Conservation (phyloP, 2,888 invertebrate genomes). For the Agrochola lychnidis region DNA sequence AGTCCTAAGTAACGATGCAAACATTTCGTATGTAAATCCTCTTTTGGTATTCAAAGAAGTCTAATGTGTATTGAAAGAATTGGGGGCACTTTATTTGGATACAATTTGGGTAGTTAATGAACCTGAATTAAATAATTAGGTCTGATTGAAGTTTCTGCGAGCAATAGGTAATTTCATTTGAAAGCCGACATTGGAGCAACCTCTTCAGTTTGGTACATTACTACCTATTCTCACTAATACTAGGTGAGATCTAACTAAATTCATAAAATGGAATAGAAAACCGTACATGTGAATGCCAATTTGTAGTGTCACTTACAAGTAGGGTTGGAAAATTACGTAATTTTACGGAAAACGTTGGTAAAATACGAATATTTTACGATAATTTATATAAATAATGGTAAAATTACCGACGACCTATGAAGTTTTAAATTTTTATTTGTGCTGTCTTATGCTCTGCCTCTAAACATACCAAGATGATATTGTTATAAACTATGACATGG, state of each 20-base stretch:
- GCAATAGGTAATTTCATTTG: neutral
- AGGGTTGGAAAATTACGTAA: too few relatives aligned
- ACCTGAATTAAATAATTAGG: conserved; percentile 6
- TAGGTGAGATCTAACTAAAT: neutral
- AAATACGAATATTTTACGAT: too few relatives aligned
- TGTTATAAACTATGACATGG: too few relatives aligned
- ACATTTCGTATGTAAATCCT: conserved; percentile 63
- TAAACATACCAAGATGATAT: too few relatives aligned
- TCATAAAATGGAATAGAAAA: neutral
- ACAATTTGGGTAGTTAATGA: conserved; percentile 11
- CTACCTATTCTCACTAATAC: neutral
- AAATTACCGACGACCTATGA: too few relatives aligned
- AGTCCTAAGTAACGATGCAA: conserved; percentile 58
- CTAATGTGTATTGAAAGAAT: conserved; percentile 48
- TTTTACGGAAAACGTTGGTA: too few relatives aligned
- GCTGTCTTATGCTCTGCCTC: too few relatives aligned
- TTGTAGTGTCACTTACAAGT: neutral
- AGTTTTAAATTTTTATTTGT: too few relatives aligned
- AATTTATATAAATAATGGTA: too few relatives aligned
- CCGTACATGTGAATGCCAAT: neutral
- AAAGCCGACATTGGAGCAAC: neutral
- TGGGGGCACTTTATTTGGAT: conserved; percentile 14
- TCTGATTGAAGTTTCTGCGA: conserved; percentile 9
- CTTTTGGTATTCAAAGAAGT: conserved; percentile 56
- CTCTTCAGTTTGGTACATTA: neutral